Base-by-base conservation (phyloP, 2,113 vertebrate species). In the Ammodytes dubius region DNA sequence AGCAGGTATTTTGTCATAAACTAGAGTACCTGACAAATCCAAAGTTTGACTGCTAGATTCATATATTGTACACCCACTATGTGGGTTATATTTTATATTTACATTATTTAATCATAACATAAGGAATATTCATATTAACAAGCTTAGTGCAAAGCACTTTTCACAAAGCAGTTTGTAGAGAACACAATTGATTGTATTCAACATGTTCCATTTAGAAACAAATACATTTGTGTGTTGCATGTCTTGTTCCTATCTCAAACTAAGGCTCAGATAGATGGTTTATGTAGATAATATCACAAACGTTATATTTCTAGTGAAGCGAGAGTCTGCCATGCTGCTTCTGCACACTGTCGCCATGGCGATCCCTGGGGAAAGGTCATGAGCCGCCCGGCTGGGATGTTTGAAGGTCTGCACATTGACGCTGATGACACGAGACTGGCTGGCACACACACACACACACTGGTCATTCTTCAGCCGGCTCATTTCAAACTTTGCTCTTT, bases 321-420 rank as follows among this genome's bases (percentile, higher is more conserved):
- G 50, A 17, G 52, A 57, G 65, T 81, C 45, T 4, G 53, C 67
- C 63, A 70, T 63, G 89, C 87, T 83, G 76, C 82, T 83, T 85
- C 86, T 66, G 90, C 92, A 87, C 81, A 83, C 83, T 65, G 90
- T 93, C 90, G 78, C 91, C 91, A 93, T 94, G 90, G 90, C 61
- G 82, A 93, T 92, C 90, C 85, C 86, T 43, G 60, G 82, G 90
- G 90, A 92, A 92, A 92, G 93, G 87, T 90, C 91, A 93, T 35
- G 84, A 88, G 86, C 88, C 61, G 74, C 84, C 88, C 53, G 80
- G 83, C 82, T 83, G 71, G 86, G 88, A 89, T 90, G 89, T 91
- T 90, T 91, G 81, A 92, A 90, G 91, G 86, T 85, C 84, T 90
- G 82, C 68, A 60, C 81, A 82, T 82, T 89, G 83, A 88, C 43